Percentiles rank a stretch among this genome's conserved stretches.
These are phyloP conservation scores for Eilema griseolum DNA, from an alignment of 2,888 invertebrate species.

Conservation along the genomic window DNA sequence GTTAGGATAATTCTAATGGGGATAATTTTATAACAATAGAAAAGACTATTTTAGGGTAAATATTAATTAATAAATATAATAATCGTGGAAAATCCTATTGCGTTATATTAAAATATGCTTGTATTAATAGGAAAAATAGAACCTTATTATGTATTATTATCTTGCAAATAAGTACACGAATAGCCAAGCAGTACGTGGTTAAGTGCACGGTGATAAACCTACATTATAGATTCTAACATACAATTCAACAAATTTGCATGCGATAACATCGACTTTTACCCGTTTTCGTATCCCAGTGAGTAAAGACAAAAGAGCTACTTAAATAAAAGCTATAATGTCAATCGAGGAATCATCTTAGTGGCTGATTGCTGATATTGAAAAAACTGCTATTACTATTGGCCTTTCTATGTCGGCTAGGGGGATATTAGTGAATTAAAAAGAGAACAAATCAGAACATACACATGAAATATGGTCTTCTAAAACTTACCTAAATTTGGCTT, in stretches of 20 bases:
- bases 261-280: background rate
- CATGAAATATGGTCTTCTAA: background rate
- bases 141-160: background rate
- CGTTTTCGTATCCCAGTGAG: background rate
- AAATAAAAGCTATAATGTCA: no score
- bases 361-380: no score
- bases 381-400: background rate
- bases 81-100: background rate
- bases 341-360: background rate
- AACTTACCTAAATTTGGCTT: conserved; percentile 91
- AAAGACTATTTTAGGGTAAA: background rate
- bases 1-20: background rate
- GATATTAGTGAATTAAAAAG: background rate
- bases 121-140: background rate
- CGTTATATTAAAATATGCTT: background rate
- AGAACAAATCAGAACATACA: no score
- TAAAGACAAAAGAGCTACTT: background rate
- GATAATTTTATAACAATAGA: background rate
- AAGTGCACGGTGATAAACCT: background rate
- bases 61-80: background rate
- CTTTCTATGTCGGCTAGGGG: background rate
- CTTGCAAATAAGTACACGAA: background rate
- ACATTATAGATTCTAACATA: background rate
- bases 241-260: background rate
- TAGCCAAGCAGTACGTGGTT: background rate